Evolutionary conservation across 2,797 vertebrate genomes (phyloP).

Genomic region (Spheniscus humboldti): DNA sequence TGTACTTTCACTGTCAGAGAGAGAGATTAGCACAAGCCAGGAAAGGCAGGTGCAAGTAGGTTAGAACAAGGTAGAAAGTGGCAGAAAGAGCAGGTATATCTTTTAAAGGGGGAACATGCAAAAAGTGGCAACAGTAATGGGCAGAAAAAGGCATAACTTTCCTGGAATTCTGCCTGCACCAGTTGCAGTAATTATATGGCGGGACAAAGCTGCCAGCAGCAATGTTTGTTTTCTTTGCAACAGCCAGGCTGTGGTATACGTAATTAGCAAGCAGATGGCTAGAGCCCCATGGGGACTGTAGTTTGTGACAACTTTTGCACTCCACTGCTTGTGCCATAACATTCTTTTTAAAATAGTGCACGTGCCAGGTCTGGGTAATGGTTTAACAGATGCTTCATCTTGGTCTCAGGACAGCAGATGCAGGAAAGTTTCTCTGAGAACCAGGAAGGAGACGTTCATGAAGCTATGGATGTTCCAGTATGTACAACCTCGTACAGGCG

Average conservation of each 20-base stretch:
- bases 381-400: slow-evolving; percentile 22
- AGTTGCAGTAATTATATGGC: neutral
- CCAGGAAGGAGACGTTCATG: neutral
- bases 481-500: neutral
- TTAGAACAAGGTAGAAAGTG: neutral
- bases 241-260: neutral
- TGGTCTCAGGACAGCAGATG: neutral
- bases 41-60: neutral
- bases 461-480: neutral
- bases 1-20: neutral
- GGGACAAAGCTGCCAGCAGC: neutral
- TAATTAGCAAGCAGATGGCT: slow-evolving; percentile 49
- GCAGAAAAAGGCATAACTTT: neutral
- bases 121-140: neutral
- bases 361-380: neutral
- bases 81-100: neutral
- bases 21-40: neutral
- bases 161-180: neutral
- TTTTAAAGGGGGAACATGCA: neutral
- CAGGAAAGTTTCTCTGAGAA: neutral
- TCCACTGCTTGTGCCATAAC: slow-evolving; percentile 4
- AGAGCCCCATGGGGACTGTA: neutral
- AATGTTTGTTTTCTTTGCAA: slow-evolving; percentile 8
- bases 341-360: neutral
- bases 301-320: neutral